A percentile compares a stretch with the other conserved stretches of the same genome.
Conservation (phyloP, 2,888 invertebrate genomes). For the Anodontia alba region DNA sequence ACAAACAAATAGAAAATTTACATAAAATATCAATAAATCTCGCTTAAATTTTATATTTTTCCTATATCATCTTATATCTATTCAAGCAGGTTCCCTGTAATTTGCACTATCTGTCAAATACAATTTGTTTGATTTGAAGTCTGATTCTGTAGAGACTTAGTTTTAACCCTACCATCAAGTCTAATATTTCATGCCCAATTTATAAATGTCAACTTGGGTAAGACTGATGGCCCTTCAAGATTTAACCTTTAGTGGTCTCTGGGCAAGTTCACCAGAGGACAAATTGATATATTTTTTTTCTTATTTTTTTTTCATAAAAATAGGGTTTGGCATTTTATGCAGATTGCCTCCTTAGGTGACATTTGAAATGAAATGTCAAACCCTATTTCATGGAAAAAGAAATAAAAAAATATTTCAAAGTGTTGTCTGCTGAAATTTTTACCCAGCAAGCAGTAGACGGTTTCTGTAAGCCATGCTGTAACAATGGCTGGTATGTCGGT, state of each 20-base stretch:
- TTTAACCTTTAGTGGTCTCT: neutral
- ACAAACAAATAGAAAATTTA: constrained; percentile 1
- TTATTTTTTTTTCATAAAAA: too few species aligned
- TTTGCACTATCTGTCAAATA: constrained; percentile 13
- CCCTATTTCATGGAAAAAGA: too few species aligned
- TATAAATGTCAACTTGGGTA: constrained; percentile 5
- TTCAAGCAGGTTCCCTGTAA: constrained; percentile 2
- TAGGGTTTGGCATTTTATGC: too few species aligned
- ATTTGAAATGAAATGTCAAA: too few species aligned
- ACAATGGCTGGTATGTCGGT: constrained; percentile 2
- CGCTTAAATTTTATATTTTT: neutral
- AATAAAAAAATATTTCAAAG: too few species aligned
- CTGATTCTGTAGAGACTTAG: constrained; percentile 10
- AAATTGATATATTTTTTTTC: too few species aligned
- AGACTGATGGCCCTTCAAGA: constrained; percentile 1
- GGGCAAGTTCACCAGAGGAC: too few species aligned
- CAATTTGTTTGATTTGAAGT: constrained; percentile 2
- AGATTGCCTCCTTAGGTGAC: too few species aligned
- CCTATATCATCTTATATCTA: constrained; percentile 14
- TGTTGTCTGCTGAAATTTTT: too few species aligned
- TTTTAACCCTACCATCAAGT: constrained; percentile 9
- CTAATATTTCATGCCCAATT: constrained; percentile 17
- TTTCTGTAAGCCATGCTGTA: neutral
- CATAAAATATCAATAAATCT: constrained; percentile 14
- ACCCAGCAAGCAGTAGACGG: too few species aligned